Percentiles rank a stretch among this genome's conserved stretches.
Conservation (phyloP, 2,888 invertebrate species). For the Tetheella fluctuosa region DNA sequence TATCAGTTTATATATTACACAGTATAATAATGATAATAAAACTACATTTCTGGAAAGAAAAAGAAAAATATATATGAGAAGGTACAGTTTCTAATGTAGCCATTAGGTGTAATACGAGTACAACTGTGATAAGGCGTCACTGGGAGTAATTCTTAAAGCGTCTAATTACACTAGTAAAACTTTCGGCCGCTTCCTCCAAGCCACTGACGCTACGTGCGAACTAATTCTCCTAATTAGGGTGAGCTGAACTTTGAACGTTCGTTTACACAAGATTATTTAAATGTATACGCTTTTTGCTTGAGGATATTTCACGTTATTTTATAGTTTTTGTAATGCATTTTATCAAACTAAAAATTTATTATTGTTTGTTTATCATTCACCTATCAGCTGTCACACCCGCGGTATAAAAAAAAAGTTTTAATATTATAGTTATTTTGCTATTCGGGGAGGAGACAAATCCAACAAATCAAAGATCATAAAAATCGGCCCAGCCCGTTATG, state of each 20-base stretch:
- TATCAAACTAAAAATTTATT: no score
- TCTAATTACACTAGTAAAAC: slow-evolving; percentile 2
- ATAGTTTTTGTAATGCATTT: no score
- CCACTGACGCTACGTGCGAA: neutral
- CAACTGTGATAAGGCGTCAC: neutral
- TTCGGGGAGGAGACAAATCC: no score
- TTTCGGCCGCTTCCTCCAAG: neutral
- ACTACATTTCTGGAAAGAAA: no score
- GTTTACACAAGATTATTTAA: neutral
- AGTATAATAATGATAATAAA: no score
- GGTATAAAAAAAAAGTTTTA: no score
- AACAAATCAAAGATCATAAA: no score
- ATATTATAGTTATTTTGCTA: no score
- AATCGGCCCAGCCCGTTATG: no score
- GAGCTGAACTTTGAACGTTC: neutral
- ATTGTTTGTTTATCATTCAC: no score
- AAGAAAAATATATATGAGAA: neutral
- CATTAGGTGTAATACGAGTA: neutral
- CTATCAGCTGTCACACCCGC: no score
- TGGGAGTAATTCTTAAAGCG: neutral
- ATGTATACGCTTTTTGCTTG: neutral
- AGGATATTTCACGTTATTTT: neutral
- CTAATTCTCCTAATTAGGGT: neutral
- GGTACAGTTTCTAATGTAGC: neutral
- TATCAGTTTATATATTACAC: no score